Evolutionary conservation across 92 coral and sea anemone genomes (phyloP), one percentile per base, ranked within the genome.

Genomic region (Parazoanthus atlanticus): DNA sequence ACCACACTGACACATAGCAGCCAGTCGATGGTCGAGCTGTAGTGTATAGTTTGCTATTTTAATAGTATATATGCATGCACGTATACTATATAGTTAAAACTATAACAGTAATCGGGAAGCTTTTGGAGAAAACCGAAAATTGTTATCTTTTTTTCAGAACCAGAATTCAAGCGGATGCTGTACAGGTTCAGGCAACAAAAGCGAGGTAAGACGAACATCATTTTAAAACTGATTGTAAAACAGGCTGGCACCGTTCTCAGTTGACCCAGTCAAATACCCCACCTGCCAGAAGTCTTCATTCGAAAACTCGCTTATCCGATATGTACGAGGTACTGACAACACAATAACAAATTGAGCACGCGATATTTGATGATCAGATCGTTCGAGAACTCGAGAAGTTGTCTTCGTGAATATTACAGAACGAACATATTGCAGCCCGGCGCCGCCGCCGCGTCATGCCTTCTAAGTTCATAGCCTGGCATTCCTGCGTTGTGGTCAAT

Each of bases 101-200:
- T 41, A 8, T 46, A 58, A 61, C 13, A 23, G 21, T 16, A 81
- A 38, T 17, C 8, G n/a, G 65, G 10, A 15, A 38, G 23, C 33
- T 66, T 3, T 17, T 19, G 26, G 23, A 29, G 31, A 25, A 83
- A 17, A 15, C 81, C 34, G 6, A 67, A 6, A 40, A 28, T 23
- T 69, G 72, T 70, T 69, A 33, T 8, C 6, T 84, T 21, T 84
- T 21, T 46, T 70, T 41, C 52, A 84, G 87, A 84, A 67, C 87
- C 87, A 16, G 87, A 84, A 43, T 84, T 70, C 65, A 84, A 84
- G 31, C 87, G 87, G 29, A 84, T 84, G 87, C 78, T 84, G 65
- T 43, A 23, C 76, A 46, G 87, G 67, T 84, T 67, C 87, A 46
- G 8, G 25, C 78, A 84, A 16, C 77, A 69, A 6, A 84, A 84